Evolutionary conservation across 1,140 invertebrate genomes (phyloP), one percentile per base, ranked within the genome.

Genomic region (Dreissena polymorpha): DNA sequence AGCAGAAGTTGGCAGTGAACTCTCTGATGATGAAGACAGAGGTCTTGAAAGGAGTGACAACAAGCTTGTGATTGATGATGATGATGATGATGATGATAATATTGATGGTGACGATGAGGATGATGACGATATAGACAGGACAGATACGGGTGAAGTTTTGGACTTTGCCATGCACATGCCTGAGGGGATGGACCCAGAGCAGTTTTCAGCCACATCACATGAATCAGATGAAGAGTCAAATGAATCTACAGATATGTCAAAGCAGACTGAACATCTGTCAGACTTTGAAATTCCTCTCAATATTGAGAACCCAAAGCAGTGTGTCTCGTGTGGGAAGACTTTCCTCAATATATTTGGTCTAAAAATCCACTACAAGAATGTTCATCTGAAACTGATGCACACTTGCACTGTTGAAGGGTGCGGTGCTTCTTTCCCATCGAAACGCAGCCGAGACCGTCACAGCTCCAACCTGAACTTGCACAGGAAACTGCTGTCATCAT

Each of bases 321-420:
- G 98, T 92, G 96, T 96, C 3, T 96, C 96, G 18, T 99, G 98
- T 91, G 97, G 97, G 14, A 98, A 98, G 92, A 95, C 97, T 86
- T 99, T 99, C 93, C 97, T 97, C 91, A 99, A 98, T 90, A 96
- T 97, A 89, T 99, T 98, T 90, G 96, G 96, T n/a, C 95, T 98
- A 0, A 98, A 98, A 93, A 97, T 97, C 0, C 98, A 99, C 90
- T 99, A 98, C 93, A 97, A 98, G 94, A 98, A 97, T 92, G 97
- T 98, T 0, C 98, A 99, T 93, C 95, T 99, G 63, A 99, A 99
- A 93, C 92, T 99, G 79, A 98, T 98, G 96, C 98, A 99, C 93
- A 97, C 97, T 89, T 99, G 98, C 93, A 97, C 96, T 84, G 96
- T 99, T 3, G 97, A 98, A 83, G 98, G 98, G n/a, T 99, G 98